Evolutionary conservation across 2,113 vertebrate species (phyloP), one percentile per base, ranked within the genome.

Genomic region (Ceratotherium simum): DNA sequence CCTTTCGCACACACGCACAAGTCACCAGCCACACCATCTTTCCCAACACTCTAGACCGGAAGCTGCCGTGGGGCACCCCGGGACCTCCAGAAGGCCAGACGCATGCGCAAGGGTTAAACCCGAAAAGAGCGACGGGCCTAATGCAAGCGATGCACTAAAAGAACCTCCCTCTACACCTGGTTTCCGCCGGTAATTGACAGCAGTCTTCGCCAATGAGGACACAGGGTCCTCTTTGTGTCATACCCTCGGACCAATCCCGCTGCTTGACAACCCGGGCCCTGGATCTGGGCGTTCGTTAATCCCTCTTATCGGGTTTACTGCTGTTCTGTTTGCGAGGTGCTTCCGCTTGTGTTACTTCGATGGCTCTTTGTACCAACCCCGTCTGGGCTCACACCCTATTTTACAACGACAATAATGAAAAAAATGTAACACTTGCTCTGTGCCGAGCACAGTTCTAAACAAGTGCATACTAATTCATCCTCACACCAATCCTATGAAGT

Each of bases 1-100:
- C 20, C n/a, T 3, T 2, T 6, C 20, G 3, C 25, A 18, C 48
- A 9, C 0, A 0, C 1, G 0, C 1, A 0, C 2, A 1, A 27
- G 21, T 48, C 29, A 11, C 4, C 23, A 2, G 8, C 3, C 27
- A 14, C 23, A 6, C 33, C 12, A 25, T 1, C 25, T 31, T 80
- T 6, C 42, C 82, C 39, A 1, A 5, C 3, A 1, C 1, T 3
- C 72, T 7, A 27, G 0, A 6, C 25, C 8, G 2, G 42, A 91
- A 83, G 33, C 73, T 1, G 29, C 60, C 3, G 17, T 54, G 4
- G 2, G 2, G 54, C 54, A 64, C 8, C 39, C 42, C n/a, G 25
- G 78, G 54, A 51, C 1, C 0, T 0, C 46, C 11, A 20, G 29
- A 10, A 4, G 6, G 2, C 3, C 5, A 7, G 3, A 42, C 54